These are phyloP conservation scores for Dysdera silvatica DNA, from an alignment of 1,140 invertebrate genomes.

Conservation along the genomic window DNA sequence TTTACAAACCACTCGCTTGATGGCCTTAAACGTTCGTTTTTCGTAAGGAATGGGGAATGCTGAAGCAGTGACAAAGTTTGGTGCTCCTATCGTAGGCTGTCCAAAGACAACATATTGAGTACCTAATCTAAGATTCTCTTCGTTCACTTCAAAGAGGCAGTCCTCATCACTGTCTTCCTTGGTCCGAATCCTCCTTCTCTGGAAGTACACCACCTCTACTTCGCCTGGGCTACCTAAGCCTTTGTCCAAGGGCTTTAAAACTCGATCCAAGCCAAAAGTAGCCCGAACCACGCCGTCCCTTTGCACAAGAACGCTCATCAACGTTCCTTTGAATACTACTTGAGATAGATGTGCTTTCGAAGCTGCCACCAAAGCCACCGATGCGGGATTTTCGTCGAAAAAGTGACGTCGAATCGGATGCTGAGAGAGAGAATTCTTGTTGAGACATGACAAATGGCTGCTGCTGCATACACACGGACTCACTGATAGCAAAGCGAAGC, in stretches of 20 bases:
- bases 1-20: conserved; percentile 17
- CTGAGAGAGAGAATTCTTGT: too few relatives aligned
- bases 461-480: too few relatives aligned
- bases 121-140: conserved; percentile 20
- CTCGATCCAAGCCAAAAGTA: conserved; percentile 15
- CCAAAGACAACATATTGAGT: conserved; percentile 21
- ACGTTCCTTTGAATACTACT: conserved; percentile 12
- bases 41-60: conserved; percentile 28
- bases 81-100: not conserved
- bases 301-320: conserved; percentile 19
- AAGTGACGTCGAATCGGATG: conserved; percentile 4
- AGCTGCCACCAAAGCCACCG: conserved; percentile 2
- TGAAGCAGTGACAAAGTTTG: conserved; percentile 13
- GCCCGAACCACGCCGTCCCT: conserved; percentile 19
- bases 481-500: too few relatives aligned
- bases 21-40: conserved; percentile 22
- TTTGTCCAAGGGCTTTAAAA: too few relatives aligned
- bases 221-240: too few relatives aligned
- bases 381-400: conserved; percentile 8
- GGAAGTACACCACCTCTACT: not conserved
- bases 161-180: conserved; percentile 2
- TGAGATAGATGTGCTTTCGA: conserved; percentile 11
- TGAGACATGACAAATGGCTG: too few relatives aligned
- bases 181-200: conserved; percentile 15
- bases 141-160: conserved; percentile 18